Evolutionary conservation across 2,888 invertebrate species (phyloP), one percentile per base, ranked within the genome.

Genomic region (Leucozona laternaria): DNA sequence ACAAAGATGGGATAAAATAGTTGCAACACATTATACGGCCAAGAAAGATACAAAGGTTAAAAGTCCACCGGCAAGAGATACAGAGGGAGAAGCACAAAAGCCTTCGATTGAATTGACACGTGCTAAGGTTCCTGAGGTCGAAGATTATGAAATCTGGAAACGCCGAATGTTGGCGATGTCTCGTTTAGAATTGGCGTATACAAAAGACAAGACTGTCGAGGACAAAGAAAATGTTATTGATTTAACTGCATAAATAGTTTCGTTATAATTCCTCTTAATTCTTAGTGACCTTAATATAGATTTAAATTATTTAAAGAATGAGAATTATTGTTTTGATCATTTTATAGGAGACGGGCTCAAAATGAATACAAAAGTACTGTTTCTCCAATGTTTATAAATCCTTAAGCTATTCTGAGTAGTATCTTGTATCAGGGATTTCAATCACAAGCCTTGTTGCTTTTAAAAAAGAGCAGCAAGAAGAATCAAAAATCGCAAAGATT

Each of bases 101-200:
- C 4, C 10, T 0, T 10, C 17, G n/a, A 0, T n/a, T 11, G 53
- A 53, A n/a, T 37, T 4, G 0, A 68, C 84, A 66, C 62, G 79
- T 2, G 3, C 43, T 43, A 86, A 79, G 55, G 62, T 80, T 40
- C 88, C 53, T 0, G 89, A 60, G 72, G 88, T 93, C 58, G 95
- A 95, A 90, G 93, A 94, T 0, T 95, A 95, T 86, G 94, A 94
- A 78, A 93, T 93, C 15, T 95, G 95, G 95, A 95, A 94, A 83
- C 91, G 91, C 25, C 92, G 95, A 45, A 94, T 95, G 90, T 89
- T 95, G 40, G 72, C 80, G 0, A 79, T 86, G 72, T 91, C 92
- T 20, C 92, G 93, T 82, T 90, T 91, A 11, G 94, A 95, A 0
- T 92, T 89, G n/a, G 92, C 77, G 8, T 4, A 57, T 17, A 60